A percentile compares a stretch with the other conserved stretches of the same genome.
These are phyloP conservation scores for Gnatocerus cornutus DNA, from an alignment of 2,888 invertebrate species.

Conservation along the genomic window DNA sequence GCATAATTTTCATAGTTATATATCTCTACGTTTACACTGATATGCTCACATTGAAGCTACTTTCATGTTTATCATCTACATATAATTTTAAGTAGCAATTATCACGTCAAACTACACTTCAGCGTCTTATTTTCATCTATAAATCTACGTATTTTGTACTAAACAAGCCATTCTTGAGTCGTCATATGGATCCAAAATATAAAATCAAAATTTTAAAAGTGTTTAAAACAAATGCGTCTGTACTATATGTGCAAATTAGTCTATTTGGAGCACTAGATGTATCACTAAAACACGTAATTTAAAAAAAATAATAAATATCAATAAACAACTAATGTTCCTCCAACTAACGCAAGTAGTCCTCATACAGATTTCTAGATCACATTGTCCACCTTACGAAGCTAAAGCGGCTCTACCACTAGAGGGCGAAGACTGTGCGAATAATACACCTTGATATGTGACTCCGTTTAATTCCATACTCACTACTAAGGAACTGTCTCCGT, in stretches of 20 bases:
- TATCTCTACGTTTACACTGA: neutral
- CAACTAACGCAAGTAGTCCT: neutral
- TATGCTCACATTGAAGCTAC: neutral
- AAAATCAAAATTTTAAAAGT: slow-evolving; percentile 9
- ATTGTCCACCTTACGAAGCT: slow-evolving; percentile 58
- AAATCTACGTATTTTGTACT: too few relatives aligned
- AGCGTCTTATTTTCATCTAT: too few relatives aligned
- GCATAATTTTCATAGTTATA: too few relatives aligned
- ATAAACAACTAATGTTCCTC: slow-evolving; percentile 25
- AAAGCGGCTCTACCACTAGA: slow-evolving; percentile 63
- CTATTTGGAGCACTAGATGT: slow-evolving; percentile 20
- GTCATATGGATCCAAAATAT: too few relatives aligned
- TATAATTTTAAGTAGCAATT: too few relatives aligned
- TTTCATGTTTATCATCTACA: neutral
- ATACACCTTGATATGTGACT: slow-evolving; percentile 94
- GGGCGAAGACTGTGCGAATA: slow-evolving; percentile 78
- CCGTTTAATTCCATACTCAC: slow-evolving; percentile 98
- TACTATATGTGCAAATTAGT: slow-evolving; percentile 17
- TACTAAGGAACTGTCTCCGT: slow-evolving; percentile 90
- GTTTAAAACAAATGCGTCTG: slow-evolving; percentile 32
- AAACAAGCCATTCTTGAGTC: too few relatives aligned
- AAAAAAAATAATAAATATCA: slow-evolving; percentile 45
- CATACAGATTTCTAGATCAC: slow-evolving; percentile 28
- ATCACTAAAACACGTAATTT: slow-evolving; percentile 41
- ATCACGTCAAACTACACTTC: too few relatives aligned